Evolutionary conservation across 2,888 invertebrate species (phyloP).

Genomic region (Meta bourneti): DNA sequence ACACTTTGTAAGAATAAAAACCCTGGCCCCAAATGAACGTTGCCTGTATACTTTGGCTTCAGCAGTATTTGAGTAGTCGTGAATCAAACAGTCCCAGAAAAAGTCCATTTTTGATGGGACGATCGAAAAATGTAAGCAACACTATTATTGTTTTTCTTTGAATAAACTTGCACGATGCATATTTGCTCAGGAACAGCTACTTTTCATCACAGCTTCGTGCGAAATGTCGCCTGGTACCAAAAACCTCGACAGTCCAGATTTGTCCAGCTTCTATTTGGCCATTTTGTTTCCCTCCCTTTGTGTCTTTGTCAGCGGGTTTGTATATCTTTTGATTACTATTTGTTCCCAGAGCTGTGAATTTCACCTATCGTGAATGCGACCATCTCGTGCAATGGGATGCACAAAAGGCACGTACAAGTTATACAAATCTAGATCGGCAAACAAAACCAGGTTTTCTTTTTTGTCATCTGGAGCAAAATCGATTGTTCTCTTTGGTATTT

Average conservation of each 20-base stretch:
- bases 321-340: constrained; percentile 24
- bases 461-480: background rate
- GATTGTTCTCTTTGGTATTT: background rate
- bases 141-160: background rate
- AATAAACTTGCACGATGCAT: constrained; percentile 6
- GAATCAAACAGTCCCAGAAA: background rate
- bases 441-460: constrained; percentile 2
- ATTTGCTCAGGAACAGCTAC: constrained; percentile 31
- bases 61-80: too few relatives aligned
- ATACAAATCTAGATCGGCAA: background rate
- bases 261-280: constrained; percentile 58
- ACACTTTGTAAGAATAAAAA: too few relatives aligned
- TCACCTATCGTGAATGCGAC: background rate
- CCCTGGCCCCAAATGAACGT: background rate
- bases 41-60: background rate
- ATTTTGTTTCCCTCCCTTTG: constrained; percentile 49
- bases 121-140: background rate
- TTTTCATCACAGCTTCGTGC: background rate
- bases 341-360: constrained; percentile 9
- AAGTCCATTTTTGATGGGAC: constrained; percentile 34
- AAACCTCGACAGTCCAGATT: constrained; percentile 3
- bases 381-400: background rate
- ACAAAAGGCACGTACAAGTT: background rate
- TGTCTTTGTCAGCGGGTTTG: constrained; percentile 20
- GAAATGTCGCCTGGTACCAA: background rate